Percentiles rank a stretch among this genome's conserved stretches.
Evolutionary conservation across 2,888 invertebrate species (phyloP).

Genomic region (Azorinus chamasolen): DNA sequence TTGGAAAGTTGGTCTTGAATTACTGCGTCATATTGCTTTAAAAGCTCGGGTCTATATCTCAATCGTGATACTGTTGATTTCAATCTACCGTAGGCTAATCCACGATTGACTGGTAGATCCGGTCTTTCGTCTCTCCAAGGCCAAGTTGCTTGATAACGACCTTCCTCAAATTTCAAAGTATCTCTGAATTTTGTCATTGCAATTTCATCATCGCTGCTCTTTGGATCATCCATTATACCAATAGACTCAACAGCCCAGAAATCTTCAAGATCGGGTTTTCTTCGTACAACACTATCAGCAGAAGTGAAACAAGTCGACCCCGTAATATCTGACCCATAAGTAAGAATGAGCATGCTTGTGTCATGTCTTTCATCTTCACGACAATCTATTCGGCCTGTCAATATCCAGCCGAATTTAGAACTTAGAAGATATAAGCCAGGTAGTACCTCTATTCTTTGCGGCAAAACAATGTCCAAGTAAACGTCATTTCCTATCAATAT

Average conservation of each 20-base stretch:
- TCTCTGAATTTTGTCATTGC: conserved; percentile 24
- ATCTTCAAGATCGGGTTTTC: conserved; percentile 28
- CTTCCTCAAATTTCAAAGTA: conserved; percentile 12
- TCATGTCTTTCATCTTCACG: neutral
- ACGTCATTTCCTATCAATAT: conserved; percentile 31
- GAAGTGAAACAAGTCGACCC: neutral
- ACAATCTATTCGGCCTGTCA: conserved; percentile 14
- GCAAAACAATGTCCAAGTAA: conserved; percentile 12
- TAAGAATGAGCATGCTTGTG: conserved; percentile 25
- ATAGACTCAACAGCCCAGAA: conserved; percentile 37
- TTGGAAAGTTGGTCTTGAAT: conserved; percentile 18
- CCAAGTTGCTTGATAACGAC: conserved; percentile 23
- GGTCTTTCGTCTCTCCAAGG: conserved; percentile 28
- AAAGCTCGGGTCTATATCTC: conserved; percentile 19
- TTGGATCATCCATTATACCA: conserved; percentile 19
- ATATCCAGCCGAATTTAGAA: conserved; percentile 29
- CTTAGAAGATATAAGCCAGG: conserved; percentile 19
- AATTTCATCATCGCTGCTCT: conserved; percentile 14
- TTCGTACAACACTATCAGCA: neutral
- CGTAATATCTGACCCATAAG: conserved; percentile 7
- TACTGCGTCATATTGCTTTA: conserved; percentile 16
- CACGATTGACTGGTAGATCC: conserved; percentile 31
- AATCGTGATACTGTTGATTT: conserved; percentile 11
- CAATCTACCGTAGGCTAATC: conserved; percentile 21
- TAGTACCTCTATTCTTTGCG: conserved; percentile 18